These are phyloP conservation scores for Ellobius talpinus DNA, from an alignment of 2,113 vertebrate species.

Conservation along the genomic window DNA sequence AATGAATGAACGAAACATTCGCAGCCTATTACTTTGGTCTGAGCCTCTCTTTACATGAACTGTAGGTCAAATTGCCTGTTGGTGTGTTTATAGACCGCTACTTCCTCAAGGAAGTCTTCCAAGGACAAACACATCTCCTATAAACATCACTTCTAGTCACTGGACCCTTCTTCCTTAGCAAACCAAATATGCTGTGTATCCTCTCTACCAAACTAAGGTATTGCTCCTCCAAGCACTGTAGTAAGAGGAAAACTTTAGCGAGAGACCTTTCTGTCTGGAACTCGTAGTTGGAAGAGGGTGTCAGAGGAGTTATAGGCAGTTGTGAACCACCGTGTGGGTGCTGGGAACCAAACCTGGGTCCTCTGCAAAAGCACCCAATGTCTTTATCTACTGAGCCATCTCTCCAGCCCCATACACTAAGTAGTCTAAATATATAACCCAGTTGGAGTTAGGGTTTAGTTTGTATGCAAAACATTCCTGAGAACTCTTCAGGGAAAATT, in stretches of 20 bases:
- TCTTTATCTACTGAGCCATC: background rate
- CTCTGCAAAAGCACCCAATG: background rate
- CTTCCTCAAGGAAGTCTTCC: background rate
- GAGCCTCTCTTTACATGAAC: background rate
- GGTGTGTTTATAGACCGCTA: background rate
- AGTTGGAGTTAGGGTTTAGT: background rate
- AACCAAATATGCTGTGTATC: background rate
- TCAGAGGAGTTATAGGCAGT: background rate
- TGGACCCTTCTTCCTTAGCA: background rate
- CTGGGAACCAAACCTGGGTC: background rate
- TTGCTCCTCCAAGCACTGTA: background rate
- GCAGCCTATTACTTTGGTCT: background rate
- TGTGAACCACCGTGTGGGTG: background rate
- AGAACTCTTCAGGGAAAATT: constrained; percentile 39
- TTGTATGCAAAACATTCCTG: constrained; percentile 33
- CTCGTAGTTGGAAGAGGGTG: background rate
- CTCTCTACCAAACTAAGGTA: background rate
- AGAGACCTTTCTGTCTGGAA: background rate
- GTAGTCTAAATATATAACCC: background rate
- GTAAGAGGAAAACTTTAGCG: background rate
- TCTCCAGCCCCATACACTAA: background rate
- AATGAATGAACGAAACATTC: background rate
- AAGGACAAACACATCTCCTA: background rate
- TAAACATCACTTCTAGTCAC: background rate
- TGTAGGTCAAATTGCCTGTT: background rate